These are phyloP conservation scores for Stenopsyche tienmushanensis DNA, from an alignment of 1,140 invertebrate genomes.

Conservation along the genomic window DNA sequence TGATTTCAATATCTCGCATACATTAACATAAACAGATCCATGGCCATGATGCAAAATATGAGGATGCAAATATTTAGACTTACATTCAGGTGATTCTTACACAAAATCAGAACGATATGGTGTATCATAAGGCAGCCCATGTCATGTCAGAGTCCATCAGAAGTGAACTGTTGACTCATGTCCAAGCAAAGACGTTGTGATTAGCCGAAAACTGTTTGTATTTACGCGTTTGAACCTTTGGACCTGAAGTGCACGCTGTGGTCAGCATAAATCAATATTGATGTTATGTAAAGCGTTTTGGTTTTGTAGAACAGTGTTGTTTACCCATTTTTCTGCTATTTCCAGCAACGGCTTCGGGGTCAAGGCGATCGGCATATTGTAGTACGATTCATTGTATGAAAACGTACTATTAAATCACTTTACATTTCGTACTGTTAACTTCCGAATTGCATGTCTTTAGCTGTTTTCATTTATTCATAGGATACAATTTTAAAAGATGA, in stretches of 20 bases:
- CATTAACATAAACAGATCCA: no score
- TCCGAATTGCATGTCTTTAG: no score
- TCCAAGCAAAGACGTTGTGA: background rate
- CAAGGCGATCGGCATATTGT: slow-evolving; percentile 19
- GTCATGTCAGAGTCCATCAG: background rate
- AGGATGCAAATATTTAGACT: no score
- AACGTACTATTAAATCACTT: slow-evolving; percentile 12
- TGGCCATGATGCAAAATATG: no score
- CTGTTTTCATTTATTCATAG: no score
- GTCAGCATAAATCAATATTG: slow-evolving; percentile 1
- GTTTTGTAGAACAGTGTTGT: background rate
- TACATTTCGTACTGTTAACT: slow-evolving; percentile 15
- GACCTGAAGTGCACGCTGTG: background rate
- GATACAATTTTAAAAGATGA: no score
- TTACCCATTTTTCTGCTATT: slow-evolving; percentile 17
- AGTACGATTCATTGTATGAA: slow-evolving; percentile 4
- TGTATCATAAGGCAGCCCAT: no score
- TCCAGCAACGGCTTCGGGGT: slow-evolving; percentile 5
- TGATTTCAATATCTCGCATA: no score
- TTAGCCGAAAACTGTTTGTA: background rate
- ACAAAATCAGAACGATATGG: background rate
- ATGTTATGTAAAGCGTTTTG: background rate
- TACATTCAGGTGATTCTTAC: no score
- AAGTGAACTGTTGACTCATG: background rate
- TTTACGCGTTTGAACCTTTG: background rate